Evolutionary conservation across 2,888 invertebrate genomes (phyloP), one percentile per base, ranked within the genome.

Genomic region (Dynastes maya): DNA sequence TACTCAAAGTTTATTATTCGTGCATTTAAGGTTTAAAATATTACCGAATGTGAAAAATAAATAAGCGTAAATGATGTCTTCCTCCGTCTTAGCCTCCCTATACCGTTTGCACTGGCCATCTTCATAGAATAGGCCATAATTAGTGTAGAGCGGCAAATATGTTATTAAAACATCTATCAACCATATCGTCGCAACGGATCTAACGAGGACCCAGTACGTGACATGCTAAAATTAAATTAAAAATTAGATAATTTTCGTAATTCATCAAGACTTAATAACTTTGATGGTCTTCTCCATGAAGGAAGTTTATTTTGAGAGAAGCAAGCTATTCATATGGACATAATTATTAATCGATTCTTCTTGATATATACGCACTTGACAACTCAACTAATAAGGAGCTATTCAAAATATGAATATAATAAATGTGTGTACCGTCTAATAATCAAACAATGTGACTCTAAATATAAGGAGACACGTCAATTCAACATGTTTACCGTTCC

Each of bases 41-140:
- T 92, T 88, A 96, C 96, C 96, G 85, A 94, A 94, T 51, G 90
- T 86, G 84, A 95, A 94, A 88, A 95, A 95, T 71, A 95, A 88
- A 83, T 94, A 92, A 2, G 95, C 95, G 86, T 96, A 97, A 0
- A 91, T 91, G 81, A 93, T 90, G 88, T 96, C 95, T 53, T 89
- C 88, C 0, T 91, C 86, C 37, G 91, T 89, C 6, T 89, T 89
- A 0, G 95, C 96, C 85, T 94, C 91, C 78, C 95, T 90, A 89
- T 96, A 96, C 65, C 96, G 92, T 45, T 72, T 77, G 67, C 90
- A 88, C 82, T 88, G 86, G 3, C 87, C 85, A 16, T 80, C 77
- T 86, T 92, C 92, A 88, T 92, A 95, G 89, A 94, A 95, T 27
- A 92, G 90, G 1, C 95, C 95, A 84, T 95, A 91, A 55, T 95